Evolutionary conservation across 2,888 invertebrate genomes (phyloP), one percentile per base, ranked within the genome.

Genomic region (Agrotis ipsilon): DNA sequence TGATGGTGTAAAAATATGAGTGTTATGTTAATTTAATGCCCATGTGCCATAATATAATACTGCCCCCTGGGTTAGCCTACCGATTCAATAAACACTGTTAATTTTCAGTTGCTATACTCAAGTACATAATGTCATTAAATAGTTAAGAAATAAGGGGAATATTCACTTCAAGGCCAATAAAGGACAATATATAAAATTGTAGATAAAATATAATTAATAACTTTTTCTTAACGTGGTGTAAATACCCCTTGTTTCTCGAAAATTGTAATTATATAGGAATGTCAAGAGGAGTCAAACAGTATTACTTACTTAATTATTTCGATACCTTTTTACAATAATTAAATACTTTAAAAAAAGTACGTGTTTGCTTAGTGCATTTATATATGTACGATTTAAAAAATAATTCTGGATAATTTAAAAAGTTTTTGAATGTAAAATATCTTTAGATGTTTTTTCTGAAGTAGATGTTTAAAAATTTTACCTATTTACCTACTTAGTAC

Each of bases 271-370:
- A 83, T 85, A 66, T 87, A 89, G 87, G 90, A 90, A 89, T 84
- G 88, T 88, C 85, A 90, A 87, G 92, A 92, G 88, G 91, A 93
- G 93, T 93, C 91, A 92, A 92, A 93, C 95, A 96, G 95, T 96
- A 96, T 96, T 96, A 95, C 91, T 94, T 93, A 93, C 90, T 93
- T 94, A 93, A 94, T 93, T 94, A 93, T 93, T 94, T 93, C 92
- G 90, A 92, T 92, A 91, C 89, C 87, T 91, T 91, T 91, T 90
- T 91, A 91, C 89, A 91, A 88, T 91, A 89, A 88, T 87, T 83
- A 73, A 45, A 78, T 82, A 84, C 86, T 86, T 87, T 84, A 70
- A 73, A 86, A 78, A 86, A 86, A 84, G 79, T 86, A 87, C 86
- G 83, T 87, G 85, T 91, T 90, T 88, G 87, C 87, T 86, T 84